phyloP scores from a whole-genome alignment of 2,113 vertebrate species.

The Potamarius usumacintae region DNA sequence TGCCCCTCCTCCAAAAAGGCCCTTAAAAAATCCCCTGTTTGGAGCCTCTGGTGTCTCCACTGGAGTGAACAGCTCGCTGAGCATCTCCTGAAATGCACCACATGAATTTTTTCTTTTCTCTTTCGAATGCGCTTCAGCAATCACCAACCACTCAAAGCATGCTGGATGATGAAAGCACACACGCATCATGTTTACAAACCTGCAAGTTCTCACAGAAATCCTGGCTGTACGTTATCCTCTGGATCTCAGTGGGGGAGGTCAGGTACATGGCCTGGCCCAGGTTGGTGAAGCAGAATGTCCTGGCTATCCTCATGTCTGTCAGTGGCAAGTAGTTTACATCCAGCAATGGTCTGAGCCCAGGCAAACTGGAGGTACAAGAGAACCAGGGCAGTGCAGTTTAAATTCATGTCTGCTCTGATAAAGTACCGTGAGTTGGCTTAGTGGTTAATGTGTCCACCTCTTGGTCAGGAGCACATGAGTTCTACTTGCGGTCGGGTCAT shows the following conservation, averaged over 20 bases:
- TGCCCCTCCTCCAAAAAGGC: conserved; percentile 93
- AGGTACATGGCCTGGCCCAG: conserved; percentile 97
- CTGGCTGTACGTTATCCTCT: conserved; percentile 98
- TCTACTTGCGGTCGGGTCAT: no score
- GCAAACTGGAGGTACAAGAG: conserved; percentile 78
- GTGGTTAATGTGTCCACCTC: no score
- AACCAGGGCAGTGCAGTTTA: neutral
- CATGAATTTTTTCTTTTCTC: neutral
- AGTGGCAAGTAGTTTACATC: conserved; percentile 98
- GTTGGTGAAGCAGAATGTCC: conserved; percentile 98
- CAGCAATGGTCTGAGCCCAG: conserved; percentile 92
- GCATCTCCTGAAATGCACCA: conserved; percentile 86
- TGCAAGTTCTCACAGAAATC: conserved; percentile 98
- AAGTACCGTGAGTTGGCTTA: neutral
- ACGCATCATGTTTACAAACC: conserved; percentile 66
- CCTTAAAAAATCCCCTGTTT: conserved; percentile 98
- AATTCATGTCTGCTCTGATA: neutral
- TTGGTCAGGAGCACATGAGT: no score
- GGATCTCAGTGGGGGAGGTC: conserved; percentile 95
- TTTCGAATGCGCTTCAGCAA: neutral
- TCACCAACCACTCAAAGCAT: neutral
- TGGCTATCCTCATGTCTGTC: conserved; percentile 98
- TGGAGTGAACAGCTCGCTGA: conserved; percentile 95
- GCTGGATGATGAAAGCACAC: no score
- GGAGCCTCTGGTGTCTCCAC: conserved; percentile 98